Evolutionary conservation across 2,797 vertebrate genomes (phyloP).

Genomic region (Molossus molossus): DNA sequence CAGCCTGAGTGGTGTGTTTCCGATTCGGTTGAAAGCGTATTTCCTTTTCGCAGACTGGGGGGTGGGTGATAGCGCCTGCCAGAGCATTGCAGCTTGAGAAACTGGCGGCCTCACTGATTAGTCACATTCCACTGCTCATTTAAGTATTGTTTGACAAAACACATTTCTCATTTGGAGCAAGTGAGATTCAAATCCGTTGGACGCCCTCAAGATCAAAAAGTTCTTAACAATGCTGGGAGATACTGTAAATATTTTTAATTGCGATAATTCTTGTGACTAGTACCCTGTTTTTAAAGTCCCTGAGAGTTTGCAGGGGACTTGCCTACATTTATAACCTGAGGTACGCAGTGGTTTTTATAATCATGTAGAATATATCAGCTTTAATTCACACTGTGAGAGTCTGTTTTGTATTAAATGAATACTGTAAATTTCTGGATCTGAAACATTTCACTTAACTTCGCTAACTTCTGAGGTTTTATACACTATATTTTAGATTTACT

Average conservation of each 20-base stretch:
- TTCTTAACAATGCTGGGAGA: not conserved
- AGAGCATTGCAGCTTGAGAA: slow-evolving; percentile 58
- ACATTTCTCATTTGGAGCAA: slow-evolving; percentile 33
- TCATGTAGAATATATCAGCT: not conserved
- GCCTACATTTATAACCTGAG: slow-evolving; percentile 1
- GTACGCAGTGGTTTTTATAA: slow-evolving; percentile 10
- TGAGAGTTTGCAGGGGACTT: slow-evolving; percentile 22
- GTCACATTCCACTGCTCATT: slow-evolving; percentile 74
- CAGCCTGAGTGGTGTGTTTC: slow-evolving; percentile 79
- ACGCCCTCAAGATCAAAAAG: slow-evolving; percentile 57
- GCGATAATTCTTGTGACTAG: not conserved
- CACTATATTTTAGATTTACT: slow-evolving; percentile 27
- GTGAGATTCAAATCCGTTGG: slow-evolving; percentile 42
- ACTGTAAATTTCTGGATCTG: not conserved
- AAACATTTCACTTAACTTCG: not conserved
- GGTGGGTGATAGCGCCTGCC: slow-evolving; percentile 29
- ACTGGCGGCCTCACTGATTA: slow-evolving; percentile 67
- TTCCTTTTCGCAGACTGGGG: slow-evolving; percentile 73
- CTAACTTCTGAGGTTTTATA: slow-evolving; percentile 16
- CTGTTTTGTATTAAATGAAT: slow-evolving; percentile 60
- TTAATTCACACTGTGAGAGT: not conserved
- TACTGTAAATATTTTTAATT: slow-evolving; percentile 45
- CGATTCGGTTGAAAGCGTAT: slow-evolving; percentile 77
- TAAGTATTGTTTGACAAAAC: slow-evolving; percentile 72
- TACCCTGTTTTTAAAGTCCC: not conserved